Conservation (phyloP, 2,888 invertebrate species). For the Drosophila formosana region DNA sequence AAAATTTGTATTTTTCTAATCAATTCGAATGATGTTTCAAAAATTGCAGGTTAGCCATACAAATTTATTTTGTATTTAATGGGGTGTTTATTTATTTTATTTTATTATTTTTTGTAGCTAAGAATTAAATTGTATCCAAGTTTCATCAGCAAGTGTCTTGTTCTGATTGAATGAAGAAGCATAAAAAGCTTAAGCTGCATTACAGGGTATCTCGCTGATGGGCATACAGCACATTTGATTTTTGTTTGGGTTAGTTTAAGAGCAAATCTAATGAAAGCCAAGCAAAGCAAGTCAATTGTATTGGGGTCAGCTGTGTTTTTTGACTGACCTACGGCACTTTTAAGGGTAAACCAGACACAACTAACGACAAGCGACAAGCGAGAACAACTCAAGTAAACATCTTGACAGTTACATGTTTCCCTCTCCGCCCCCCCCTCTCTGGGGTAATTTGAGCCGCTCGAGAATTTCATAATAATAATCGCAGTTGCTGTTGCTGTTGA, state of each 20-base stretch:
- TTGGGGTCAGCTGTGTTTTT: slow-evolving; percentile 43
- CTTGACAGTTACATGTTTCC: background rate
- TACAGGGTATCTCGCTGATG: slow-evolving; percentile 23
- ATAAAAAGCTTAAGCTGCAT: too few relatives aligned
- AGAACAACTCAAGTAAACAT: background rate
- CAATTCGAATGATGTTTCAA: too few relatives aligned
- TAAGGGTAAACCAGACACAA: slow-evolving; percentile 16
- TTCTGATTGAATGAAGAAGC: too few relatives aligned
- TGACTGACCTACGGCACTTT: slow-evolving; percentile 37
- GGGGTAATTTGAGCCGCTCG: slow-evolving; percentile 49
- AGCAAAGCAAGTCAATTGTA: slow-evolving; percentile 41
- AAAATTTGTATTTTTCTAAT: too few relatives aligned
- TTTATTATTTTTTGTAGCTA: too few relatives aligned
- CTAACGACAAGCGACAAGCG: slow-evolving; percentile 4
- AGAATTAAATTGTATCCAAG: too few relatives aligned
- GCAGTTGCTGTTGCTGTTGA: slow-evolving; percentile 18
- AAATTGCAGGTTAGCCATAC: too few relatives aligned
- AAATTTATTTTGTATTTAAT: too few relatives aligned
- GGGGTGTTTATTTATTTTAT: too few relatives aligned
- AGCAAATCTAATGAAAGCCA: slow-evolving; percentile 42
- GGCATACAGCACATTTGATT: background rate
- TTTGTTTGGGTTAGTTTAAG: background rate
- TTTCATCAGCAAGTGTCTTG: too few relatives aligned
- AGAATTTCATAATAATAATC: slow-evolving; percentile 45
- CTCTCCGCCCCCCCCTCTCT: background rate